These are phyloP conservation scores for Protodeltote pygarga DNA, from an alignment of 2,888 invertebrate species.

Conservation along the genomic window DNA sequence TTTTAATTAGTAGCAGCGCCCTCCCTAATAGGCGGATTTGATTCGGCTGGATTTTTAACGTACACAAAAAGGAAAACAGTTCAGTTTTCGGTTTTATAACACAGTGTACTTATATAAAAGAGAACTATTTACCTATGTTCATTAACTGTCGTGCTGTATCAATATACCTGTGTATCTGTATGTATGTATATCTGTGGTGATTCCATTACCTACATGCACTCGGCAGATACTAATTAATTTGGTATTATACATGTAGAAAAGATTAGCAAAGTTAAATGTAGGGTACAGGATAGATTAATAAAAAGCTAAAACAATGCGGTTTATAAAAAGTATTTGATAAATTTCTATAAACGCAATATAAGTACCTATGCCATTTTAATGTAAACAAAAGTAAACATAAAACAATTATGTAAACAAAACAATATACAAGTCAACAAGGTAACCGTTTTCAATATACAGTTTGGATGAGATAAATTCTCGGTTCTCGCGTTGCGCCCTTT, in stretches of 20 bases:
- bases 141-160: slow-evolving; percentile 17
- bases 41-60: slow-evolving; percentile 66
- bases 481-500: slow-evolving; percentile 50
- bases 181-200: too few species aligned
- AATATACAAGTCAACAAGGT: slow-evolving; percentile 13
- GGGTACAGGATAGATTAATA: too few species aligned
- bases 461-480: slow-evolving; percentile 47
- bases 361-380: too few species aligned
- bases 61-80: slow-evolving; percentile 34
- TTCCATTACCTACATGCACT: too few species aligned
- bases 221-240: too few species aligned
- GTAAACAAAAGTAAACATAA: neutral
- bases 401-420: slow-evolving; percentile 6
- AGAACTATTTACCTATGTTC: slow-evolving; percentile 5
- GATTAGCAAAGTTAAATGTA: too few species aligned
- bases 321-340: too few species aligned
- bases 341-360: too few species aligned
- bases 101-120: neutral
- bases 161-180: too few species aligned
- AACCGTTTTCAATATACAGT: slow-evolving; percentile 34
- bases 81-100: slow-evolving; percentile 18
- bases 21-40: slow-evolving; percentile 76
- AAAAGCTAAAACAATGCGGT: too few species aligned
- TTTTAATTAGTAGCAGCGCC: slow-evolving; percentile 84
- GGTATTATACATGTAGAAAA: too few species aligned